Evolutionary conservation across 1,140 invertebrate genomes (phyloP).

Genomic region (Mesaphorura yosii): DNA sequence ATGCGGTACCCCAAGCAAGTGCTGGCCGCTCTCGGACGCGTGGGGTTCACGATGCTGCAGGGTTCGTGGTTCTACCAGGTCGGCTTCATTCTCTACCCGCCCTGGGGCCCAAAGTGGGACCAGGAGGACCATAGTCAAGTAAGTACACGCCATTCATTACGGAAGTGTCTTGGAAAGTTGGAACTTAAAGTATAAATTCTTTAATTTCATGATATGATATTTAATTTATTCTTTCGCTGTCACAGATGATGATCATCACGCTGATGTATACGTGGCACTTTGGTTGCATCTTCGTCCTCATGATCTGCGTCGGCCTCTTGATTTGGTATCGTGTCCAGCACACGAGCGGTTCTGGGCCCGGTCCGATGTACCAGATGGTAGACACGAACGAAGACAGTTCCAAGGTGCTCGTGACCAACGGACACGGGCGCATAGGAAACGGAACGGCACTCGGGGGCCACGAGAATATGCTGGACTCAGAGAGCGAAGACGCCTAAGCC

Average conservation of each 20-base stretch:
- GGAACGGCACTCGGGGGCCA: too few species aligned
- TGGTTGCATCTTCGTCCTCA: constrained; percentile 33
- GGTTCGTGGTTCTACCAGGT: constrained; percentile 45
- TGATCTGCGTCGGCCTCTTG: constrained; percentile 33
- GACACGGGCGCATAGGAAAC: constrained; percentile 1
- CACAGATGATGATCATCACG: constrained; percentile 40
- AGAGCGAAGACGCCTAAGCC: constrained; percentile 25
- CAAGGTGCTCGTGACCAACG: not conserved
- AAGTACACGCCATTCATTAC: not conserved
- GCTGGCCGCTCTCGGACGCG: constrained; percentile 34
- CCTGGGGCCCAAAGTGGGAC: constrained; percentile 37
- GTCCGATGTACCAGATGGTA: constrained; percentile 24
- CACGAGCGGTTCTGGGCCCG: constrained; percentile 10
- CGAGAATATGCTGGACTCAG: constrained; percentile 23
- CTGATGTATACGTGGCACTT: constrained; percentile 41
- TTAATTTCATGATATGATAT: not conserved
- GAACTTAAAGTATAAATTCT: too few species aligned
- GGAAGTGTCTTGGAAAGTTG: too few species aligned
- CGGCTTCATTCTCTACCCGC: constrained; percentile 44
- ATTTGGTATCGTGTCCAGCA: constrained; percentile 30
- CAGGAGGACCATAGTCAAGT: constrained; percentile 37
- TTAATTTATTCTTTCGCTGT: not conserved
- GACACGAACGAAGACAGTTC: constrained; percentile 10
- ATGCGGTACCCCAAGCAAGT: constrained; percentile 36
- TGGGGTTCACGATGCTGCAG: constrained; percentile 39